Percentiles rank a stretch among this genome's conserved stretches.
Conservation (phyloP, 2,888 invertebrate species). For the Cenopis cana region DNA sequence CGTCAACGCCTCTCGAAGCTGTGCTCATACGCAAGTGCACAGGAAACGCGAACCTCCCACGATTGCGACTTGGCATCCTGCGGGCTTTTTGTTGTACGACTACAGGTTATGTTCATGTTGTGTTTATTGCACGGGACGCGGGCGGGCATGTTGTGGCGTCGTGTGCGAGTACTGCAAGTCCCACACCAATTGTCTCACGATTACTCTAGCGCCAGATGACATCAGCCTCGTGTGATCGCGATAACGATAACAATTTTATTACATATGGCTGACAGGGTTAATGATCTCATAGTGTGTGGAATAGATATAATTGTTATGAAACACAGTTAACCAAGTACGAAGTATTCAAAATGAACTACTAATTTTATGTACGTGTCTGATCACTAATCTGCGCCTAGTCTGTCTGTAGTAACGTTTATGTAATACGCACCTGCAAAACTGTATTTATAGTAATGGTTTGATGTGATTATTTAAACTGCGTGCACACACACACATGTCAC, state of each 20-base stretch:
- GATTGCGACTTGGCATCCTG: neutral
- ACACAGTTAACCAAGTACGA: neutral
- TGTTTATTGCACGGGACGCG: neutral
- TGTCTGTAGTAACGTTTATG: no score
- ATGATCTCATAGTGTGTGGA: slow-evolving; percentile 25
- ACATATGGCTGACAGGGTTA: neutral
- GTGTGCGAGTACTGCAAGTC: slow-evolving; percentile 24
- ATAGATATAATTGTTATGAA: neutral
- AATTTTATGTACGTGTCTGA: no score
- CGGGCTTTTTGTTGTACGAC: neutral
- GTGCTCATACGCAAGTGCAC: slow-evolving; percentile 8
- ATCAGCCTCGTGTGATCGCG: slow-evolving; percentile 7
- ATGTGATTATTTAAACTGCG: no score
- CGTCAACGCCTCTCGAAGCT: neutral
- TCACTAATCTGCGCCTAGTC: no score
- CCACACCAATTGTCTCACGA: slow-evolving; percentile 29
- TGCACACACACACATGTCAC: no score
- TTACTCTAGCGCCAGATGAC: slow-evolving; percentile 24
- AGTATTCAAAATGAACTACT: neutral
- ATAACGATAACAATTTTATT: slow-evolving; percentile 24
- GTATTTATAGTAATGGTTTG: neutral
- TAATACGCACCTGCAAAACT: neutral
- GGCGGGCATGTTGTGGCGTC: slow-evolving; percentile 4
- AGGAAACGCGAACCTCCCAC: slow-evolving; percentile 24
- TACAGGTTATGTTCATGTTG: neutral